phyloP scores from a whole-genome alignment of 2,113 vertebrate genomes.

The cat (Felis catus) region DNA sequence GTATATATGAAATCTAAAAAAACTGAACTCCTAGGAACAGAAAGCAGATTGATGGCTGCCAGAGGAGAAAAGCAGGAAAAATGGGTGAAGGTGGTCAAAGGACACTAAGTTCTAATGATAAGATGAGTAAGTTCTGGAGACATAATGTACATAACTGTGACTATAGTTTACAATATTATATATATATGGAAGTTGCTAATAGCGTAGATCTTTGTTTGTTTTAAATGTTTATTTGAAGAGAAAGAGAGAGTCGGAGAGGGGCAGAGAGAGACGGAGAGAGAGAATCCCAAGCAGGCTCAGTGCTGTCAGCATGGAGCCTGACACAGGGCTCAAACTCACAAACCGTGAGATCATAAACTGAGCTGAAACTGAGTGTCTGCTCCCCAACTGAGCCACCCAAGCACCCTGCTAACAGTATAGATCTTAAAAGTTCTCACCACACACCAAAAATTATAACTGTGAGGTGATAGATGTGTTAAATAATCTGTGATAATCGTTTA shows the following conservation, averaged over 20 bases:
- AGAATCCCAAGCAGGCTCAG: too few species aligned
- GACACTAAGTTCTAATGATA: not conserved
- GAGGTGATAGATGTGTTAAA: not conserved
- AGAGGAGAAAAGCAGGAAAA: not conserved
- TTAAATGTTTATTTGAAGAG: too few species aligned
- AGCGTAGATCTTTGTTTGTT: not conserved
- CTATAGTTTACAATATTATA: not conserved
- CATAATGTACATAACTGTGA: not conserved
- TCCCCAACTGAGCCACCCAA: too few species aligned
- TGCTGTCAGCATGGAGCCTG: too few species aligned
- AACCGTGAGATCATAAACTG: too few species aligned
- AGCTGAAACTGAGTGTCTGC: too few species aligned
- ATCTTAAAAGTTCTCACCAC: not conserved
- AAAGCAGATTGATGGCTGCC: not conserved
- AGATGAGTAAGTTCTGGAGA: not conserved
- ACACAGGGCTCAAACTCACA: too few species aligned
- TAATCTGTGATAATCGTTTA: not conserved
- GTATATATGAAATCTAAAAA: not conserved
- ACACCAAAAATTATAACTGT: not conserved
- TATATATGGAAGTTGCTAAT: not conserved
- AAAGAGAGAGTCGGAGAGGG: too few species aligned
- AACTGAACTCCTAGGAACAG: not conserved
- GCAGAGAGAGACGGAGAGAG: too few species aligned
- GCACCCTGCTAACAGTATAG: not conserved
- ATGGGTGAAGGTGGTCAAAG: not conserved